phyloP scores from a whole-genome alignment of 2,797 vertebrate species.

The Macropus fuliginosus region DNA sequence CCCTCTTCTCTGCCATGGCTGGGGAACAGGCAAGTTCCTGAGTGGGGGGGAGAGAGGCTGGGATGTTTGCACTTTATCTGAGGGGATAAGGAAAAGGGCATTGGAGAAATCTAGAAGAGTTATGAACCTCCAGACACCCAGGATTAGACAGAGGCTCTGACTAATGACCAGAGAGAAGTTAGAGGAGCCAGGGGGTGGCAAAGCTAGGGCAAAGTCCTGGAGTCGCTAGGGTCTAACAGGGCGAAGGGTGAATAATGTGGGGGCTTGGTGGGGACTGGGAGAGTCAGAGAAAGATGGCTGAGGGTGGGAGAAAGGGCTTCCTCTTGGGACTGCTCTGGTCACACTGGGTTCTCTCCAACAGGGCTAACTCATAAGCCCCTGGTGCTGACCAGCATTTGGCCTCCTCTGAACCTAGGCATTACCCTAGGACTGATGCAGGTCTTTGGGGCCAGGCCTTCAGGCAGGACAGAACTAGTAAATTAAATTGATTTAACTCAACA shows the following conservation, averaged over 20 bases:
- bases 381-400: not conserved
- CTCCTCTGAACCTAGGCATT: not conserved
- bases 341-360: not conserved
- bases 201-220: not conserved
- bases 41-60: not conserved
- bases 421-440: not conserved
- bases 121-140: not conserved
- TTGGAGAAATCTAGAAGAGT: too few relatives aligned
- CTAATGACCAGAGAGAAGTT: not conserved
- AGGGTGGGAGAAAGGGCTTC: not conserved
- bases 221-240: fast-evolving
- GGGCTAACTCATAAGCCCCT: not conserved
- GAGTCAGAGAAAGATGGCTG: too few relatives aligned
- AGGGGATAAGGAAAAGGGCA: not conserved
- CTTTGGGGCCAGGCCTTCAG: not conserved
- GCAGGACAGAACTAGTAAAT: not conserved
- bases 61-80: not conserved
- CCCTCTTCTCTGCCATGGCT: slow-evolving; percentile 84
- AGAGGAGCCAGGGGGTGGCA: too few relatives aligned
- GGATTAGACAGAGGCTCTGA: too few relatives aligned
- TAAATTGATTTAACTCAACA: not conserved
- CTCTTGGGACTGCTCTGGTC: not conserved
- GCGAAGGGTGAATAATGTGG: too few relatives aligned
- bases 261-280: too few relatives aligned
- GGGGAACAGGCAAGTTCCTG: slow-evolving; percentile 89